phyloP scores from a whole-genome alignment of 2,888 invertebrate genomes.

The Merodon equestris region DNA sequence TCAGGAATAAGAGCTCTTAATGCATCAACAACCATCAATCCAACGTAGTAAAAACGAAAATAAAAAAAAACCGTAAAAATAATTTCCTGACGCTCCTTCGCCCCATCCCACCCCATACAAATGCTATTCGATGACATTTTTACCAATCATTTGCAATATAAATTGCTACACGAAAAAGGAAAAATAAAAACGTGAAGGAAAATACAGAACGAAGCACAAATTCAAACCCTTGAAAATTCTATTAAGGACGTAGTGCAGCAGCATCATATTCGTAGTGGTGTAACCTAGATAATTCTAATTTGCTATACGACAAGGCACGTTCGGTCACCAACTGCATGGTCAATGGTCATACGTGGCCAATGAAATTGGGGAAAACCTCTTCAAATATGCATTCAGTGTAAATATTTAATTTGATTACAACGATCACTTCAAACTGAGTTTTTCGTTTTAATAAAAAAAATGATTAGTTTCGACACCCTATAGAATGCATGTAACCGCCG shows the following conservation, averaged over 20 bases:
- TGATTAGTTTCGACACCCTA: too few species aligned
- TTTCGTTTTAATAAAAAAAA: too few species aligned
- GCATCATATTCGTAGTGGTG: neutral
- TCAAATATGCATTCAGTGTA: too few species aligned
- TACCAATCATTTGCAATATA: constrained; percentile 47
- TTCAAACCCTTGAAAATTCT: constrained; percentile 28
- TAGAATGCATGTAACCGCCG: too few species aligned
- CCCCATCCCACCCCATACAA: too few species aligned
- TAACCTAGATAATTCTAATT: constrained; percentile 28
- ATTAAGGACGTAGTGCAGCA: constrained; percentile 33
- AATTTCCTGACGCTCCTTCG: constrained; percentile 30
- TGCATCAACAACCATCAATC: constrained; percentile 19
- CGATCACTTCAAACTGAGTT: too few species aligned
- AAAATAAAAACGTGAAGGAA: neutral
- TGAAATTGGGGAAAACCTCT: too few species aligned
- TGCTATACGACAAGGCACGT: constrained; percentile 21
- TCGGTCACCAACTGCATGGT: constrained; percentile 7
- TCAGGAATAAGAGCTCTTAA: neutral
- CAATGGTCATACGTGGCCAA: neutral
- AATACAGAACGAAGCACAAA: constrained; percentile 43
- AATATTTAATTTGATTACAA: too few species aligned
- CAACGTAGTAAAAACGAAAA: constrained; percentile 12
- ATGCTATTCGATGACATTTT: constrained; percentile 27
- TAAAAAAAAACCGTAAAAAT: constrained; percentile 12
- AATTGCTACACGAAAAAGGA: constrained; percentile 30